Conservation (phyloP, 2,113 vertebrate genomes). For the Ciconia maguari region DNA sequence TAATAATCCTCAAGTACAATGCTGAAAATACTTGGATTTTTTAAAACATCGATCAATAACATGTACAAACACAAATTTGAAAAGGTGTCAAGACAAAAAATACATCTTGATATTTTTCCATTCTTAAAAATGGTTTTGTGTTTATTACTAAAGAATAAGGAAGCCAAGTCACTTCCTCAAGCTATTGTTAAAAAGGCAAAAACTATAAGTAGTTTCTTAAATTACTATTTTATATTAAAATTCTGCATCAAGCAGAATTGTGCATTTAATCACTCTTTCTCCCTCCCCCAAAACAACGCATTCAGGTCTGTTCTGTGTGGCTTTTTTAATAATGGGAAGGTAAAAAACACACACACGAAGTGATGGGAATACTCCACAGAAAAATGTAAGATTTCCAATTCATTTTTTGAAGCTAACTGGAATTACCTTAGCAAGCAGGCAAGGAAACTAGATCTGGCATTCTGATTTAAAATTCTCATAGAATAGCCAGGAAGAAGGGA, state of each 20-base stretch:
- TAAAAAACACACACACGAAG: background rate
- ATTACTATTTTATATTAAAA: background rate
- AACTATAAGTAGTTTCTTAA: background rate
- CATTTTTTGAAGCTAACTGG: background rate
- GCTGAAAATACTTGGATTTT: background rate
- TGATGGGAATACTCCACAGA: fast-evolving
- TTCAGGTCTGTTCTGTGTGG: too few relatives aligned
- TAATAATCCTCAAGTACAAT: background rate
- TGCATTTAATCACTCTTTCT: background rate
- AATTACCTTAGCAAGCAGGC: background rate
- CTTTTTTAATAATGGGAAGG: background rate
- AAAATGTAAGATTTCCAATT: fast-evolving
- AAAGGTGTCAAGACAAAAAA: background rate
- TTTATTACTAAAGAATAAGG: background rate
- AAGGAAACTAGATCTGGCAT: too few relatives aligned
- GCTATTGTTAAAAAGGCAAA: background rate
- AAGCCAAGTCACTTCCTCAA: background rate
- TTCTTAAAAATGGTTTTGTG: background rate
- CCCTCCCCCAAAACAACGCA: too few relatives aligned
- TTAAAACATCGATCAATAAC: background rate
- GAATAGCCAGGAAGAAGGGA: fast-evolving
- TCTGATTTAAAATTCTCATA: fast-evolving
- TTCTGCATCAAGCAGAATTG: background rate
- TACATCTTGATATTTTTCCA: fast-evolving
- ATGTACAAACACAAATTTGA: background rate